Conservation (phyloP, 2,113 vertebrate genomes). For the Cinclus cinclus region DNA sequence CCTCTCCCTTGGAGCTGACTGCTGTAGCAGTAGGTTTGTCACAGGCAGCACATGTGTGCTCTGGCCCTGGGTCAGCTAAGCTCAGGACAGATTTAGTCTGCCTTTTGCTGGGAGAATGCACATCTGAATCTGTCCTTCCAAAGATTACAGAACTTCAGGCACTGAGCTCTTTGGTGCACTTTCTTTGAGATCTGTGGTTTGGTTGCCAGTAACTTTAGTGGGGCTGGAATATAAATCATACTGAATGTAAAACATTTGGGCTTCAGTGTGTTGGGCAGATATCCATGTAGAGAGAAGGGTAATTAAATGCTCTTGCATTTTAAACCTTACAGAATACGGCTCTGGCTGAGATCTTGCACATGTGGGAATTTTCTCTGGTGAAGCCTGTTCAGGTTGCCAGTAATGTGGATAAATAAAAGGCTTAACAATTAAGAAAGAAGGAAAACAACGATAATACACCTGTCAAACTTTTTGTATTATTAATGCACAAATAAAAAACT, state of each 20-base stretch:
- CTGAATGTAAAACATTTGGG: conserved; percentile 38
- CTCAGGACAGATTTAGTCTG: background rate
- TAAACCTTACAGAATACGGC: conserved; percentile 34
- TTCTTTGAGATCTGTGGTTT: background rate
- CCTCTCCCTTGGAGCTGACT: background rate
- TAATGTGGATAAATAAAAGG: conserved; percentile 25
- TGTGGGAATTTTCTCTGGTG: conserved; percentile 47
- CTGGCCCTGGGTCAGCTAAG: background rate
- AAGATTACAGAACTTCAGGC: background rate
- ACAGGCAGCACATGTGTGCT: background rate
- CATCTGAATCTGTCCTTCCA: background rate
- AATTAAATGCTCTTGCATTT: conserved; percentile 57
- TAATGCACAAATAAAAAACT: conserved; percentile 3
- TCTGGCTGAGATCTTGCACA: conserved; percentile 40
- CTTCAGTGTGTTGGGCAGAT: conserved; percentile 23
- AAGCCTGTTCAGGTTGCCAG: background rate
- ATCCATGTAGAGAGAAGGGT: conserved; percentile 43
- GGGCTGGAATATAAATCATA: conserved; percentile 13
- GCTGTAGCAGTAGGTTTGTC: background rate
- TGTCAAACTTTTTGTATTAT: conserved; percentile 16
- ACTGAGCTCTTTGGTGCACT: background rate
- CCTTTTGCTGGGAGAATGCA: background rate
- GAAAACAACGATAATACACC: conserved; percentile 19
- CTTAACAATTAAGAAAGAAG: conserved; percentile 21
- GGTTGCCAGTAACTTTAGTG: conserved; percentile 40